These are phyloP conservation scores for Neosilurus hyrtlii DNA, from an alignment of 2,797 vertebrate genomes.

Conservation along the genomic window DNA sequence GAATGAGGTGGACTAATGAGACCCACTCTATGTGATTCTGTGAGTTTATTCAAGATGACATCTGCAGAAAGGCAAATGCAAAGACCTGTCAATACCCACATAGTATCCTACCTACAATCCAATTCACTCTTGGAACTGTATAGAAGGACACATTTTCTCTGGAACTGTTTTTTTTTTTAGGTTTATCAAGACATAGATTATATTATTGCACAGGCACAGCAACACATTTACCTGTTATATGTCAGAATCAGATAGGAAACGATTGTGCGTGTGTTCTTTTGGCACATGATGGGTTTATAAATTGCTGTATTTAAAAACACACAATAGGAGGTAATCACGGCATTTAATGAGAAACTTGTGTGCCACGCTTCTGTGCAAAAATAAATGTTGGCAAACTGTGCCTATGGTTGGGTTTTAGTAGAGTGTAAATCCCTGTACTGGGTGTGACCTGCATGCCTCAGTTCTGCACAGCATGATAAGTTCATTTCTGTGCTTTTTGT, in stretches of 20 bases:
- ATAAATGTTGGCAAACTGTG: background rate
- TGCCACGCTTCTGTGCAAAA: background rate
- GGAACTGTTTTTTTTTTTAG: background rate
- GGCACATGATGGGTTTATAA: background rate
- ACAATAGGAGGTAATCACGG: background rate
- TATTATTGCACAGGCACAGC: background rate
- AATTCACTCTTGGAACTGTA: background rate
- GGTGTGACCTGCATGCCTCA: background rate
- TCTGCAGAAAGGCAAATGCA: background rate
- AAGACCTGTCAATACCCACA: background rate
- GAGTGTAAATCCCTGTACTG: background rate
- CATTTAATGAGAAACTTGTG: background rate
- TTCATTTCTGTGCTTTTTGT: background rate
- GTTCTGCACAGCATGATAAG: background rate
- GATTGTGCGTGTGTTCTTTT: background rate
- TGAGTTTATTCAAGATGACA: background rate
- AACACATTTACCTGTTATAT: background rate
- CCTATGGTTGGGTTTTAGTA: background rate
- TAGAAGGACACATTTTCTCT: background rate
- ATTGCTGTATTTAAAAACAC: background rate
- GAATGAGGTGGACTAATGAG: conserved; percentile 27
- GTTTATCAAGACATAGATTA: background rate
- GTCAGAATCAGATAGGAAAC: background rate
- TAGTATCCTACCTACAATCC: background rate
- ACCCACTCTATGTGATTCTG: background rate